A percentile compares a stretch with the other conserved stretches of the same genome.
phyloP scores from a whole-genome alignment of 2,113 vertebrate species.

The Etia nguti region DNA sequence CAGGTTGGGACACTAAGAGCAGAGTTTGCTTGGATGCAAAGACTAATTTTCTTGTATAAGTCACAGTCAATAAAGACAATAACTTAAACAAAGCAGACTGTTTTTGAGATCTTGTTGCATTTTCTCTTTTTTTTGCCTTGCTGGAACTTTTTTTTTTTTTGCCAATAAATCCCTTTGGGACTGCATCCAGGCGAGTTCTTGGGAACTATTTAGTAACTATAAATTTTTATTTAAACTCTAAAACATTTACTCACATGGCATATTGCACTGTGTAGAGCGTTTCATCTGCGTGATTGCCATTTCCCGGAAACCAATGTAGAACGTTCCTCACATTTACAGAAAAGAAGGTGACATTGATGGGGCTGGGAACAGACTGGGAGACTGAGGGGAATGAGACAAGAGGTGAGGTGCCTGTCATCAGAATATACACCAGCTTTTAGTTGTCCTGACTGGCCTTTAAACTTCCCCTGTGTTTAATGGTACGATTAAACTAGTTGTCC shows the following conservation, averaged over 20 bases:
- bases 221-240: neutral
- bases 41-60: neutral
- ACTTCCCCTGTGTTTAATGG: neutral
- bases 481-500: neutral
- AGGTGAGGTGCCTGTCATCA: neutral
- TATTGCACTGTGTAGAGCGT: constrained; percentile 81
- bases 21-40: neutral
- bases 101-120: neutral
- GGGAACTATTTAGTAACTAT: neutral
- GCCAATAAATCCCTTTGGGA: neutral
- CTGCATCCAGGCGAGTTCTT: neutral
- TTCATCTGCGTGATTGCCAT: neutral
- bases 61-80: neutral
- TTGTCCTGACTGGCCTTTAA: neutral
- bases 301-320: constrained; percentile 79
- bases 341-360: constrained; percentile 74
- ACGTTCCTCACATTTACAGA: constrained; percentile 85
- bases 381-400: neutral
- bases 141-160: neutral
- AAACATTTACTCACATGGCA: constrained; percentile 76
- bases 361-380: constrained; percentile 30
- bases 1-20: neutral
- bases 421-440: neutral
- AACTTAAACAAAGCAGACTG: neutral
- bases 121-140: neutral